Conservation (phyloP, 2,888 invertebrate genomes). For the Fissipunctia ypsillon region DNA sequence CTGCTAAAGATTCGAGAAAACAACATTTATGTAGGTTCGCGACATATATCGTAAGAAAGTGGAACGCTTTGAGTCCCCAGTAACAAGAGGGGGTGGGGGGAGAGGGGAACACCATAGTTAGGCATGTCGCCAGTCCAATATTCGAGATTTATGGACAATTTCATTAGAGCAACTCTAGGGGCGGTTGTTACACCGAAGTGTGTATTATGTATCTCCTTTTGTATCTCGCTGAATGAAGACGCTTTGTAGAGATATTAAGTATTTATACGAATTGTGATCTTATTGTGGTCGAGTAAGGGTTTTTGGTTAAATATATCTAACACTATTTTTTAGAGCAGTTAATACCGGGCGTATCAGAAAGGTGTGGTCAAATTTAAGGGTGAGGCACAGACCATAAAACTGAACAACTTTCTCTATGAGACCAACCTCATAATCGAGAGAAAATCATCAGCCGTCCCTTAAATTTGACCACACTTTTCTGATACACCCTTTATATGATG, state of each 20-base stretch:
- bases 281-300: background rate
- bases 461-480: too few relatives aligned
- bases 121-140: conserved; percentile 71
- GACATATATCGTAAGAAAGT: conserved; percentile 65
- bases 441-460: too few relatives aligned
- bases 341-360: too few relatives aligned
- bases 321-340: background rate
- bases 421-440: too few relatives aligned
- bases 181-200: conserved; percentile 58
- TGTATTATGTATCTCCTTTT: conserved; percentile 1
- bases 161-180: conserved; percentile 68
- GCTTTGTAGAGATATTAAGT: background rate
- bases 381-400: too few relatives aligned
- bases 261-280: too few relatives aligned
- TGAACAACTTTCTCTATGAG: too few relatives aligned
- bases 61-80: conserved; percentile 60
- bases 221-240: background rate
- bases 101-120: conserved; percentile 67
- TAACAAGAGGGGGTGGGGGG: conserved; percentile 60
- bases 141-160: conserved; percentile 72
- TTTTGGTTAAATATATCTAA: background rate
- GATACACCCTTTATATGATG: too few relatives aligned
- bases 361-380: too few relatives aligned
- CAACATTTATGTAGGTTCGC: conserved; percentile 66
- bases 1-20: conserved; percentile 65